Conservation (phyloP, 2,888 invertebrate species). For the Oligia latruncula region DNA sequence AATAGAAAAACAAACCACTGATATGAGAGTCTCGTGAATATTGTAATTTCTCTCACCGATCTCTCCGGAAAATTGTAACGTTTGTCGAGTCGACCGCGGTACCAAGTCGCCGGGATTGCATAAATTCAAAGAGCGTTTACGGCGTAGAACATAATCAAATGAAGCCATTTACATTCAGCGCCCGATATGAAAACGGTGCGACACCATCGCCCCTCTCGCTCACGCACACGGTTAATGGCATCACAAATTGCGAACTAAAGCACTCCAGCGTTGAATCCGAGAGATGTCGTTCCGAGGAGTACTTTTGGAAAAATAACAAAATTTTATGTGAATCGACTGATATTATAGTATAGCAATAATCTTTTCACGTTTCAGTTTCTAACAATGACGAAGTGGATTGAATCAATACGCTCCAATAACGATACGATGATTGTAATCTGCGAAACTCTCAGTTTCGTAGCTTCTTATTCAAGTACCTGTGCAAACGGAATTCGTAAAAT, state of each 20-base stretch:
- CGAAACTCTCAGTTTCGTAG: slow-evolving; percentile 26
- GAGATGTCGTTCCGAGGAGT: slow-evolving; percentile 77
- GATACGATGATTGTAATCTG: slow-evolving; percentile 40
- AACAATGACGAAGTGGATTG: slow-evolving; percentile 65
- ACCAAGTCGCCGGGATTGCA: slow-evolving; percentile 81
- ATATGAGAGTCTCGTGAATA: slow-evolving; percentile 36
- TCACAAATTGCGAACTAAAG: slow-evolving; percentile 86
- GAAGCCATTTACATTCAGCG: slow-evolving; percentile 88
- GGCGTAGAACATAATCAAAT: slow-evolving; percentile 86
- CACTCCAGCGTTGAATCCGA: slow-evolving; percentile 78
- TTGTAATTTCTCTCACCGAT: slow-evolving; percentile 60
- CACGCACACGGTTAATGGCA: slow-evolving; percentile 84
- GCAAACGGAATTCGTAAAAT: slow-evolving; percentile 1
- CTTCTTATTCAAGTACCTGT: slow-evolving; percentile 5
- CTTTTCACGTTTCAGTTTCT: slow-evolving; percentile 72
- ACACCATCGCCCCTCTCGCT: slow-evolving; percentile 77
- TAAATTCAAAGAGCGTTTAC: slow-evolving; percentile 86
- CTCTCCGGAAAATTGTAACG: slow-evolving; percentile 69
- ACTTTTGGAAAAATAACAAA: slow-evolving; percentile 85
- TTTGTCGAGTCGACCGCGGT: slow-evolving; percentile 73
- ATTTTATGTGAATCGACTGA: slow-evolving; percentile 81
- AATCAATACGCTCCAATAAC: slow-evolving; percentile 61
- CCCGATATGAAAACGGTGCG: slow-evolving; percentile 77
- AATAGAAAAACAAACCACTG: slow-evolving; percentile 23
- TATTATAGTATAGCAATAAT: slow-evolving; percentile 76